phyloP scores from a whole-genome alignment of 2,797 vertebrate genomes.

The Anguilla anguilla region DNA sequence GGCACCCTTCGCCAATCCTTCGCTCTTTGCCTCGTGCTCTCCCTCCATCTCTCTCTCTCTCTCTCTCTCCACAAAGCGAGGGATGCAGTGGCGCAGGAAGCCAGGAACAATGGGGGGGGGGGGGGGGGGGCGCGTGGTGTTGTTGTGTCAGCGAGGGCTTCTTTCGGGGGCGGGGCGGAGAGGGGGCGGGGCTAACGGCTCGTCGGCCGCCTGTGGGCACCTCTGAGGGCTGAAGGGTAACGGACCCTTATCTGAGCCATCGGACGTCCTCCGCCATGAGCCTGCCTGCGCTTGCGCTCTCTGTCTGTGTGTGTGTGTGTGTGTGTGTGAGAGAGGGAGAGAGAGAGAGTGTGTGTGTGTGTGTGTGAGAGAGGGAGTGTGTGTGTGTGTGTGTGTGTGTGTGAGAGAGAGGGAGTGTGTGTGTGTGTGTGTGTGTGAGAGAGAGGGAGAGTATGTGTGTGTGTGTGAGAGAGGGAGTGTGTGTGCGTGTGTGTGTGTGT shows the following conservation, averaged over 20 bases:
- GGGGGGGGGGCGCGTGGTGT: not conserved
- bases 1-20: not conserved
- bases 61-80: not conserved
- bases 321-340: not conserved
- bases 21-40: not conserved
- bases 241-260: not conserved
- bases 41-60: not conserved
- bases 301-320: not conserved
- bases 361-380: not conserved
- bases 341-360: conserved; percentile 33
- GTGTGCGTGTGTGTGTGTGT: conserved; percentile 1
- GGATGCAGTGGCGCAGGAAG: not conserved
- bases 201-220: not conserved
- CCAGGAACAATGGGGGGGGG: not conserved
- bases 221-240: not conserved
- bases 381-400: not conserved
- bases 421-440: not conserved
- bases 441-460: not conserved
- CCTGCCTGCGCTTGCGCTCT: not conserved
- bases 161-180: not conserved
- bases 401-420: conserved; percentile 38
- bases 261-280: not conserved
- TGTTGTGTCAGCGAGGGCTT: not conserved
- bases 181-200: not conserved
- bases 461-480: not conserved